A percentile compares a stretch with the other conserved stretches of the same genome.
Evolutionary conservation across 2,113 vertebrate genomes (phyloP).

Genomic region (Raja brachyura): DNA sequence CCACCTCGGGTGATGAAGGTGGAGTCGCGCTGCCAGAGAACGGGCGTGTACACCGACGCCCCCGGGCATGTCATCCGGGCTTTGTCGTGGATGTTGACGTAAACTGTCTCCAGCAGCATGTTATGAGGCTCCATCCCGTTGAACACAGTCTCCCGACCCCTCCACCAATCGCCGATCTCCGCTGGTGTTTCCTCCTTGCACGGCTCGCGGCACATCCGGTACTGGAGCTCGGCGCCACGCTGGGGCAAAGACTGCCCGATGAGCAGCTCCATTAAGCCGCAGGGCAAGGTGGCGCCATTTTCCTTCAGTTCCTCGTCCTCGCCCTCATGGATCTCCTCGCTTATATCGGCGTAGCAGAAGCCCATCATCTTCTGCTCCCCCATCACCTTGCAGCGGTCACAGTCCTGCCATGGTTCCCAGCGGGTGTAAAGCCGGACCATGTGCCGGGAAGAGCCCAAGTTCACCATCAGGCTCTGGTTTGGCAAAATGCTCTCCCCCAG

Average conservation of each 20-base stretch:
- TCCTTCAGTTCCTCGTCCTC: no score
- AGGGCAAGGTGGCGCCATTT: background rate
- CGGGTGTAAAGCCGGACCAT: conserved; percentile 32
- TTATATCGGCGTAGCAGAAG: conserved; percentile 44
- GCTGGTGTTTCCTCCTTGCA: no score
- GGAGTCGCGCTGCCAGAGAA: background rate
- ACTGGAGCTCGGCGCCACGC: background rate
- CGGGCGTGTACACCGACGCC: background rate
- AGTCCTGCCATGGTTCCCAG: conserved; percentile 42
- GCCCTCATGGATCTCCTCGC: conserved; percentile 42
- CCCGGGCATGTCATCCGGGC: background rate
- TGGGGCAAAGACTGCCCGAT: background rate
- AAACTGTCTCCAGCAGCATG: background rate
- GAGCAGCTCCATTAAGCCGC: background rate
- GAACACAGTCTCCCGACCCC: no score
- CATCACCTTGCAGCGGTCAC: conserved; percentile 38
- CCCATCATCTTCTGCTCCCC: conserved; percentile 47
- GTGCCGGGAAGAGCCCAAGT: background rate
- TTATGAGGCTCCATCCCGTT: background rate
- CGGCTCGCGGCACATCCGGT: background rate
- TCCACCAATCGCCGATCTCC: no score
- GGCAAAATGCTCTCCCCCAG: background rate
- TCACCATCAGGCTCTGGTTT: background rate
- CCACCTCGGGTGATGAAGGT: background rate
- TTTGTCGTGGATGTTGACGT: no score